Conservation (phyloP, 2,888 invertebrate species). For the Dyspetes luteomarginatus region DNA sequence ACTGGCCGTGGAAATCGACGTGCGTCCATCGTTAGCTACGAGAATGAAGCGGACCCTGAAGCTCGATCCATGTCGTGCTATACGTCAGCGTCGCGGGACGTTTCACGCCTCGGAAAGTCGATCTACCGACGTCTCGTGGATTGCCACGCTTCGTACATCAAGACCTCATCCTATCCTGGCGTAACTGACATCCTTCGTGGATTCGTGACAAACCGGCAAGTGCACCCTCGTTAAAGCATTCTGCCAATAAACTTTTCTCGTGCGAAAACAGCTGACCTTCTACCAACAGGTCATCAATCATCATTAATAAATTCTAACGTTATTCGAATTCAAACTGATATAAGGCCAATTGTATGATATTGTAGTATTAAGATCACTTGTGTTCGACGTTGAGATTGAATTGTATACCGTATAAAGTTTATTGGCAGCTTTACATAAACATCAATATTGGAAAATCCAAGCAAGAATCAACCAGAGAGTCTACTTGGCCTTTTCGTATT, state of each 20-base stretch:
- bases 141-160: conserved; percentile 74
- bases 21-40: conserved; percentile 57
- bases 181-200: conserved; percentile 14
- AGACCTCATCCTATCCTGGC: conserved; percentile 45
- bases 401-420: too few species aligned
- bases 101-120: conserved; percentile 74
- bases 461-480: too few species aligned
- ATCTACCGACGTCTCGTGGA: conserved; percentile 71
- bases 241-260: conserved; percentile 4
- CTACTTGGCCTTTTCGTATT: too few species aligned
- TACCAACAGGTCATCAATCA: background rate
- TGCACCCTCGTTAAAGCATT: conserved; percentile 3
- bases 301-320: background rate
- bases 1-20: conserved; percentile 45
- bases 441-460: too few species aligned
- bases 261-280: background rate
- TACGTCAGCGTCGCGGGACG: conserved; percentile 74
- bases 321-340: background rate
- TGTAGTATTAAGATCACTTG: conserved; percentile 14
- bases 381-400: too few species aligned
- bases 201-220: conserved; percentile 65
- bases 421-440: too few species aligned
- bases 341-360: background rate
- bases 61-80: conserved; percentile 68
- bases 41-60: conserved; percentile 59